Evolutionary conservation across 1,140 invertebrate genomes (phyloP).

Genomic region (Yoshiicerus persimilis): DNA sequence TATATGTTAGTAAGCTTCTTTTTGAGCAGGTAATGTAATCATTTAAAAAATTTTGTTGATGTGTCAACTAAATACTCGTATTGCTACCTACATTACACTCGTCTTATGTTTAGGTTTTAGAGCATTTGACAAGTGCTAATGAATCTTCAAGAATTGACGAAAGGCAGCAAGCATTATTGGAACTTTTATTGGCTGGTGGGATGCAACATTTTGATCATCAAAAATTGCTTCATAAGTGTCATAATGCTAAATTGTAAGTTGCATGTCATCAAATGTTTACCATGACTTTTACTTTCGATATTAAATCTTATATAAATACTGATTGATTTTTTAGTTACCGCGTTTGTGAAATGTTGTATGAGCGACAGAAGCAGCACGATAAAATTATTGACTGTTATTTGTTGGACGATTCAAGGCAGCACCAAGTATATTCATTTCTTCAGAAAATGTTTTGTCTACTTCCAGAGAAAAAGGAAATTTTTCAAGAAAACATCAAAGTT

Average conservation of each 20-base stretch:
- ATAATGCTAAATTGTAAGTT: slow-evolving; percentile 67
- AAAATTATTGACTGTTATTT: slow-evolving; percentile 64
- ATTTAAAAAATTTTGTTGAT: slow-evolving; percentile 7
- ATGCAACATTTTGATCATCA: slow-evolving; percentile 63
- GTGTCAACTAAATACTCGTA: too few relatives aligned
- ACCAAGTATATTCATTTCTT: slow-evolving; percentile 55
- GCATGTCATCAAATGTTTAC: slow-evolving; percentile 24
- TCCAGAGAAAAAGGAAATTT: slow-evolving; percentile 46
- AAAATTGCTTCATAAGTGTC: slow-evolving; percentile 62
- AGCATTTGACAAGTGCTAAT: slow-evolving; percentile 59
- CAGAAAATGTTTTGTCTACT: slow-evolving; percentile 51
- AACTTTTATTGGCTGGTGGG: slow-evolving; percentile 71
- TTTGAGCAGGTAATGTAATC: slow-evolving; percentile 59
- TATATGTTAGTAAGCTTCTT: slow-evolving; percentile 58
- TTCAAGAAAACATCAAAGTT: slow-evolving; percentile 37
- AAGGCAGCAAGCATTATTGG: slow-evolving; percentile 76
- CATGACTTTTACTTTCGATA: background rate
- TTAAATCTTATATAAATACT: background rate
- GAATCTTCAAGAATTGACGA: slow-evolving; percentile 65
- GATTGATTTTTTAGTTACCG: slow-evolving; percentile 58
- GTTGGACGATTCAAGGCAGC: slow-evolving; percentile 59
- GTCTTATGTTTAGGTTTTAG: slow-evolving; percentile 57
- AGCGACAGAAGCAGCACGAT: slow-evolving; percentile 59
- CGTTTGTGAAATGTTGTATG: slow-evolving; percentile 65
- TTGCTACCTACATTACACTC: too few relatives aligned